Evolutionary conservation across 2,888 invertebrate species (phyloP), one percentile per base, ranked within the genome.

Genomic region (Tromatobia lineatoria): DNA sequence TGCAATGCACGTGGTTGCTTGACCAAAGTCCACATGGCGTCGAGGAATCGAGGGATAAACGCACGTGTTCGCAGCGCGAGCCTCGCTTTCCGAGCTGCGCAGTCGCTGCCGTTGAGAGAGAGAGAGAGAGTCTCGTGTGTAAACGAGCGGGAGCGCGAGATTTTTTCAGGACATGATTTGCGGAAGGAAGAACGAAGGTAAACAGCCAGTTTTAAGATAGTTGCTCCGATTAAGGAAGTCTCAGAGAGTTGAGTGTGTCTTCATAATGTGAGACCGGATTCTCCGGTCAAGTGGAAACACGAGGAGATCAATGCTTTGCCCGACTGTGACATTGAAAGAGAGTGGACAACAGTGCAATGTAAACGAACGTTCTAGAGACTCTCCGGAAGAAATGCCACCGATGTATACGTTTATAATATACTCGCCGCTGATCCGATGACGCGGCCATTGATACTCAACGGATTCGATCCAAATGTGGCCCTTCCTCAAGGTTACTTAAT

Each of bases 121-220:
- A 4, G 3, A 3, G 29, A 29, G 4, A 38, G 23, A 47, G 47
- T 59, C 74, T 59, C 61, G 61, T 59, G 73, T 61, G 42, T n/a
- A n/a, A 20, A 61, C 11, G 25, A 69, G 38, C 13, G 20, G 0
- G n/a, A 61, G 47, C 29, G 34, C 18, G 18, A 34, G 29, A 59
- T 59, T 45, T 69, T 52, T 34, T n/a, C 20, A 18, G 23, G 10
- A 13, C 13, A 18, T 42, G 42, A 20, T 18, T 59, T 78, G 42
- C 59, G 75, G 70, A 70, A 76, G 75, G 42, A 70, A 75, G 61
- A 42, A 76, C 61, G 70, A 81, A 81, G 76, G 64, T 66, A 38
- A 81, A 66, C 76, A 34, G 45, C 73, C 57, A 34, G 66, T 38
- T 57, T 45, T 34, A 54, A 64, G n/a, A 42, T 29, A 74, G 69